Evolutionary conservation across 92 coral and sea anemone genomes (phyloP), one percentile per base, ranked within the genome.

Genomic region (Heteractis magnifica): DNA sequence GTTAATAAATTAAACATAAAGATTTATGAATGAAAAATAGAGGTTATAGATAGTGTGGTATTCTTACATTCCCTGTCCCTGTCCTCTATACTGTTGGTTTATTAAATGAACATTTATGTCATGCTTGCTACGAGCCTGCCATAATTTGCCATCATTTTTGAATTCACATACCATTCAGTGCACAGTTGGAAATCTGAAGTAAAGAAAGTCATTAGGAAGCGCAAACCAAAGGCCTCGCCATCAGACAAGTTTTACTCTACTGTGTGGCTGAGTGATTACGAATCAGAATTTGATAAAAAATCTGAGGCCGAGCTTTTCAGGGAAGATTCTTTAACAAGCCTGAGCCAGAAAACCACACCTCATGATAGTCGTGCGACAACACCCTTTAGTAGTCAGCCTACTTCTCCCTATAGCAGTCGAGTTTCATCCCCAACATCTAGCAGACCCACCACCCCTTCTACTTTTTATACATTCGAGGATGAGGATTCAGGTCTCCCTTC

Each of bases 251-350:
- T 97, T 97, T 97, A 97, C 85, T 94, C 99, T 50, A 97, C 99
- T 76, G 99, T 97, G 86, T 97, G 99, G 99, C 96, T 97, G 71
- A 97, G 99, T 82, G 99, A 97, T 83, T 97, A 92, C 82, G 99
- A 97, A 78, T 97, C 94, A 20, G 97, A 94, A 87, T 90, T 84
- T 44, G 99, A 97, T 51, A 97, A 89, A 89, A 95, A 92, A 81
- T 82, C 95, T 56, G 98, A 95, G 81, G 84, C 90, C 10, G 91
- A 84, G 85, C 85, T 88, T 56, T 85, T 65, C 71, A 71, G 88
- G 78, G 88, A 85, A 52, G 88, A 85, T 72, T 85, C 88, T 10
- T 77, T 85, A 74, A 87, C 93, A 51, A 92, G 96, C 76, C 78
- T 86, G 52, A 93, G 93, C 84, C 92, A 89, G 75, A 89, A 88